Evolutionary conservation across 1,140 invertebrate genomes (phyloP).

Genomic region (Anastrepha ludens): DNA sequence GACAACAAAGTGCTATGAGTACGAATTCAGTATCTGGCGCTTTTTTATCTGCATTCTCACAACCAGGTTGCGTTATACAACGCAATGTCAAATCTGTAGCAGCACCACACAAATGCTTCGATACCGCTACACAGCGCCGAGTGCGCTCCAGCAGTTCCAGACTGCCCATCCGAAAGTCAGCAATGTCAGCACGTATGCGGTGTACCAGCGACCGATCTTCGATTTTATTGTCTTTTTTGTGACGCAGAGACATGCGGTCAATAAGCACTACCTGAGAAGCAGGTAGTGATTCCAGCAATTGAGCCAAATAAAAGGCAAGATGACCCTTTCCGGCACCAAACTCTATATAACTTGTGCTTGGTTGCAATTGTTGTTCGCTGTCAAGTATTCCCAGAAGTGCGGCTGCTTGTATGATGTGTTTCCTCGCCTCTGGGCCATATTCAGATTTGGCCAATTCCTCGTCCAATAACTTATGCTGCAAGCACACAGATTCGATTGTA

Average conservation of each 20-base stretch:
- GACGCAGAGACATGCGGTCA: conserved; percentile 85
- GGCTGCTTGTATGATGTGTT: conserved; percentile 84
- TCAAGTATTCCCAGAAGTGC: conserved; percentile 81
- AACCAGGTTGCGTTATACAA: conserved; percentile 75
- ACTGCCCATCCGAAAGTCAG: conserved; percentile 80
- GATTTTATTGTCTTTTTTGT: conserved; percentile 86
- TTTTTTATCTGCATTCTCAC: conserved; percentile 58
- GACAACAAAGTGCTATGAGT: conserved; percentile 89
- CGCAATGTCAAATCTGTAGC: conserved; percentile 86
- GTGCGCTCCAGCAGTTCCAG: conserved; percentile 76
- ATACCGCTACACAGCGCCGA: conserved; percentile 80
- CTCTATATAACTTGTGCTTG: conserved; percentile 85
- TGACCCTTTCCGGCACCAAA: conserved; percentile 91
- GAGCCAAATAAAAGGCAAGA: conserved; percentile 83
- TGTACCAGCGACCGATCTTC: conserved; percentile 76
- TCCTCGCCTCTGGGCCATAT: conserved; percentile 79
- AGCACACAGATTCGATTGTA: conserved; percentile 74
- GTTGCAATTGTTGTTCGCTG: conserved; percentile 76
- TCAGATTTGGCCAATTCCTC: conserved; percentile 79
- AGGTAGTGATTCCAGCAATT: conserved; percentile 75
- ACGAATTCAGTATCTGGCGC: conserved; percentile 76
- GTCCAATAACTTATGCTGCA: conserved; percentile 75
- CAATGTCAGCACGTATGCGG: conserved; percentile 83
- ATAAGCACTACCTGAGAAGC: conserved; percentile 81
- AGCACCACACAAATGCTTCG: conserved; percentile 90